These are phyloP conservation scores for Ophioninae sp. DNA, from an alignment of 2,888 invertebrate species.

Conservation along the genomic window DNA sequence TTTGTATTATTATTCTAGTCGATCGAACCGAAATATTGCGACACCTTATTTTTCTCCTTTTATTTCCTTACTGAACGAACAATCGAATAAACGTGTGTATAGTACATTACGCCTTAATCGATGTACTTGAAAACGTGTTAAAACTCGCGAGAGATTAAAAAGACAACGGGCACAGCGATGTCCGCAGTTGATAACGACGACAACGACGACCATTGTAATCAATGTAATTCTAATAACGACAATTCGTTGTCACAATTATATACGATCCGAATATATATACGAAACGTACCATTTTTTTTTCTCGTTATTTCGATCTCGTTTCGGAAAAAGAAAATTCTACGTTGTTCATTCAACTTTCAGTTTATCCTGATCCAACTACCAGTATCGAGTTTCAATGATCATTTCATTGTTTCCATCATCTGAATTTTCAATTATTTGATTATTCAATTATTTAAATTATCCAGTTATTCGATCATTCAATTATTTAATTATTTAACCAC, in stretches of 20 bases:
- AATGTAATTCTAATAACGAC: slow-evolving; percentile 22
- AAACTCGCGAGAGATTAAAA: slow-evolving; percentile 49
- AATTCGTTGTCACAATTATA: slow-evolving; percentile 18
- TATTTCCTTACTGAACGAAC: slow-evolving; percentile 37
- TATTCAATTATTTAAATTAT: too few relatives aligned
- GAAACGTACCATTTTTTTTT: slow-evolving; percentile 22
- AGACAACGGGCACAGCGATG: slow-evolving; percentile 51
- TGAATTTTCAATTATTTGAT: too few relatives aligned
- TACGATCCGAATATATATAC: slow-evolving; percentile 15
- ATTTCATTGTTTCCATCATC: too few relatives aligned
- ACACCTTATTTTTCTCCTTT: slow-evolving; percentile 9
- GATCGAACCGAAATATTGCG: slow-evolving; percentile 15
- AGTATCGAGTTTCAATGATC: too few relatives aligned
- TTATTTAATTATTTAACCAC: too few relatives aligned
- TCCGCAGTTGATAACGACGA: slow-evolving; percentile 28
- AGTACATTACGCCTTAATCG: slow-evolving; percentile 27
- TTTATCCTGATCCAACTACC: too few relatives aligned
- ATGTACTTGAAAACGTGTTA: slow-evolving; percentile 22
- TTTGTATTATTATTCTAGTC: slow-evolving; percentile 35
- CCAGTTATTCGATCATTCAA: too few relatives aligned
- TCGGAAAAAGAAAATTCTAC: too few relatives aligned
- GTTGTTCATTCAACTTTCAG: too few relatives aligned
- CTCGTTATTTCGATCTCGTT: slow-evolving; percentile 19
- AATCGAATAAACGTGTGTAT: slow-evolving; percentile 27
- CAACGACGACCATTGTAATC: slow-evolving; percentile 12